phyloP scores from a whole-genome alignment of 2,797 vertebrate genomes.

The Smutsia gigantea region DNA sequence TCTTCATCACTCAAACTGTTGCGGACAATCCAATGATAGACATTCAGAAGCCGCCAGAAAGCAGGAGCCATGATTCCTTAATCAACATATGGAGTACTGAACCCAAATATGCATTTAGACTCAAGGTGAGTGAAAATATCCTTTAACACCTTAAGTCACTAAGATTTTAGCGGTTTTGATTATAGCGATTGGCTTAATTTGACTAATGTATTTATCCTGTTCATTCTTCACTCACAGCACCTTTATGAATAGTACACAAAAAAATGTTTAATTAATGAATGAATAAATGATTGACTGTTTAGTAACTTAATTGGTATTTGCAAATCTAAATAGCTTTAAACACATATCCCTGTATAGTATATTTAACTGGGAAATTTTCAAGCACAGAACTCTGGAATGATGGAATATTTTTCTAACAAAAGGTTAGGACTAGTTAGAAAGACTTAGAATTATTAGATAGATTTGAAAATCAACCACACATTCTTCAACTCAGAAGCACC shows the following conservation, averaged over 20 bases:
- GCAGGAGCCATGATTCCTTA: background rate
- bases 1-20: background rate
- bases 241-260: background rate
- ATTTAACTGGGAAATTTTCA: background rate
- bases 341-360: background rate
- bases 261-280: background rate
- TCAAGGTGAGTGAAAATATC: background rate
- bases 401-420: background rate
- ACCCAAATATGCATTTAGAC: background rate
- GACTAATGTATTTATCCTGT: background rate
- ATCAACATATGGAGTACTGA: background rate
- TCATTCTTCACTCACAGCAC: background rate
- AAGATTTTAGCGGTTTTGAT: background rate
- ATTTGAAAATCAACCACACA: background rate
- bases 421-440: background rate
- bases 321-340: background rate
- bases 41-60: background rate
- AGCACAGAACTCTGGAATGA: background rate
- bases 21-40: background rate
- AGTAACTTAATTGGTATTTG: background rate
- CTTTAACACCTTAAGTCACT: background rate
- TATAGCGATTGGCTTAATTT: background rate
- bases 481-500: background rate
- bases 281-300: background rate
- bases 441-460: background rate